Evolutionary conservation across 2,888 invertebrate genomes (phyloP), one percentile per base, ranked within the genome.

Genomic region (Serripes groenlandicus): DNA sequence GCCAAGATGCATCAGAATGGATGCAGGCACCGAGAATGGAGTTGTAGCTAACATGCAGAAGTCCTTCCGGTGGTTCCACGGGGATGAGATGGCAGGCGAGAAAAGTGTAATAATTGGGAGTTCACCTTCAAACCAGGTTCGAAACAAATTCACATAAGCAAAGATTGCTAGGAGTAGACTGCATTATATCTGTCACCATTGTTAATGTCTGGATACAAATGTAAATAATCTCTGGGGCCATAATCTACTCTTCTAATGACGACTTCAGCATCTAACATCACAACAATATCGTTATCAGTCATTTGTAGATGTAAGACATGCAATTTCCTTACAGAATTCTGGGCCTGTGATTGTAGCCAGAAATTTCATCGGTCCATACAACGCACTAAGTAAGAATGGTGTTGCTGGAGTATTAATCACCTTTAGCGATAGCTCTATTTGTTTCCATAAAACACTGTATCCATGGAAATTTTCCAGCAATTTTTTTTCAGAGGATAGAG

Each of bases 81-180:
- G n/a, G 21, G 77, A 81, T 84, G 71, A 60, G 4, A 66, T 37
- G 58, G 35, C 69, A 18, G 75, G 75, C n/a, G 72, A 71, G 21
- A 81, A 81, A 75, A 74, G 80, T 76, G 77, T 83, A 21, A 26
- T 77, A 32, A 82, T 82, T 69, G 82, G 82, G 1, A 74, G 78
- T 26, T 82, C 82, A 54, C 58, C 69, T 58, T 78, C 78, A 34
- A 82, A 82, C 58, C 75, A 75, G 75, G 75, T 69, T 66, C 30
- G 75, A 66, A 49, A 49, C 1, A 72, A 30, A 49, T 30, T 70
- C 54, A 54, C 54, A 28, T 28, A 70, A 52, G n/a, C 52, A 52
- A 28, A 26, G 52, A 18, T 54, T 70, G 70, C 70, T 52, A 70
- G 54, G 30, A 54, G 32, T 28, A 52, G 32, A 70, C 70, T 54